Conservation (phyloP, 2,797 vertebrate species). For the Platyrinchus mystaceus region DNA sequence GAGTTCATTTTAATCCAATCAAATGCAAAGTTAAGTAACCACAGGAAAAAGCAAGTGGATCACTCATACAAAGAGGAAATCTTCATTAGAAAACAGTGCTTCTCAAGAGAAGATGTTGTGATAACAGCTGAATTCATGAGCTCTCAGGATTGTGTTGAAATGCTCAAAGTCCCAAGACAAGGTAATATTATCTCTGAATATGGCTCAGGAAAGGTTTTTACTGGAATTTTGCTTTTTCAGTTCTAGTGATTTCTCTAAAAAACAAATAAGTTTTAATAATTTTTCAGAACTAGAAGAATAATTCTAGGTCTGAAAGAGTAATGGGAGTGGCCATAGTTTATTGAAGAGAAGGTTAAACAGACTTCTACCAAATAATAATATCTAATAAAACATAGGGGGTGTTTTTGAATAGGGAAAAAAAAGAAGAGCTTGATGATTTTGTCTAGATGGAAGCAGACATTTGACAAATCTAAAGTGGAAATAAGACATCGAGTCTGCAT, state of each 20-base stretch:
- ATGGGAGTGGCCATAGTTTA: not conserved
- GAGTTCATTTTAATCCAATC: not conserved
- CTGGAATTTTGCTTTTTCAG: not conserved
- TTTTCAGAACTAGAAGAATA: not conserved
- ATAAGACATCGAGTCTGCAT: not conserved
- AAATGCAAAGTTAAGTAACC: not conserved
- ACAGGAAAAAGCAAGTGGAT: not conserved
- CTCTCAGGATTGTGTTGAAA: not conserved
- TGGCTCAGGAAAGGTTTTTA: not conserved
- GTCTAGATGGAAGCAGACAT: not conserved
- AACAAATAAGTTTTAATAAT: not conserved
- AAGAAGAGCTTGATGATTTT: not conserved
- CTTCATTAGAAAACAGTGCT: not conserved
- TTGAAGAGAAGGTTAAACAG: not conserved
- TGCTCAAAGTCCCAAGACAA: not conserved
- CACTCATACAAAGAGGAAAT: not conserved
- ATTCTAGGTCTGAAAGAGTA: not conserved
- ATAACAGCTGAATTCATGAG: not conserved
- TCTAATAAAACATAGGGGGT: not conserved
- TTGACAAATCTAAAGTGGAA: constrained; percentile 6
- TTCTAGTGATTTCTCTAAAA: not conserved
- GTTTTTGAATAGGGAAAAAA: not conserved
- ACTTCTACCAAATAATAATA: not conserved
- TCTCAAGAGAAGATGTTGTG: not conserved
- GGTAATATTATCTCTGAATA: not conserved